Evolutionary conservation across 2,113 vertebrate species (phyloP), one percentile per base, ranked within the genome.

Genomic region (Paedocypris sp.): DNA sequence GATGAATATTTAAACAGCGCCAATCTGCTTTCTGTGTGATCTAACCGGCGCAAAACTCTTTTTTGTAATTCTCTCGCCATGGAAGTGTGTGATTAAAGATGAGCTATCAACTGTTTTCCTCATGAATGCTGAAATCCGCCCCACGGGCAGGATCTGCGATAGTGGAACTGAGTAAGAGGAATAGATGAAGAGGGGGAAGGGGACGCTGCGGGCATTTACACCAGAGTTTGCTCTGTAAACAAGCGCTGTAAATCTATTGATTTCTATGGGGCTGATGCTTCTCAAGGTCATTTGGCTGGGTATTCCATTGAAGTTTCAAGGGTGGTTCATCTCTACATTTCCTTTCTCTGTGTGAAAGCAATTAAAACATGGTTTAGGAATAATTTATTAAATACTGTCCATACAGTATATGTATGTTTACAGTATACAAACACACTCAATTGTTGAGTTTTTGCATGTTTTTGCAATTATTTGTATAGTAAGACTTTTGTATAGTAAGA

Each of bases 1-100:
- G 22, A 52, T 43, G 50, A 53, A 63, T 63, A 53, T 53, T 63
- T 52, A 63, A 60, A 29, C 25, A 20, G n/a, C 11, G 49, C 45
- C 50, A 33, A 52, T 48, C 59, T 48, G 48, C 19, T 46, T 52
- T 46, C 41, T 33, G 50, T 62, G 20, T 35, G n/a, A 53, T 45
- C 32, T 41, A 20, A 59, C 32, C 23, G 52, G 58, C 41, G 46
- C 47, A 35, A 52, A 58, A 45, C 23, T 19, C 26, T 29, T 19
- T 31, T n/a, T 12, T 12, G n/a, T 41, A 35, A 22, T 33, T 42
- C 25, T 13, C 23, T 36, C n/a, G 19, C 6, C 4, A 9, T 35
- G 32, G 16, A 25, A 9, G 13, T 48, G 32, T 42, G 43, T 49
- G 35, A 16, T 62, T 53, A 46, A 52, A 36, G 20, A 39, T 29